Percentiles rank a stretch among this genome's conserved stretches.
These are phyloP conservation scores for Uloborus plumipes DNA, from an alignment of 2,888 invertebrate species.

Conservation along the genomic window DNA sequence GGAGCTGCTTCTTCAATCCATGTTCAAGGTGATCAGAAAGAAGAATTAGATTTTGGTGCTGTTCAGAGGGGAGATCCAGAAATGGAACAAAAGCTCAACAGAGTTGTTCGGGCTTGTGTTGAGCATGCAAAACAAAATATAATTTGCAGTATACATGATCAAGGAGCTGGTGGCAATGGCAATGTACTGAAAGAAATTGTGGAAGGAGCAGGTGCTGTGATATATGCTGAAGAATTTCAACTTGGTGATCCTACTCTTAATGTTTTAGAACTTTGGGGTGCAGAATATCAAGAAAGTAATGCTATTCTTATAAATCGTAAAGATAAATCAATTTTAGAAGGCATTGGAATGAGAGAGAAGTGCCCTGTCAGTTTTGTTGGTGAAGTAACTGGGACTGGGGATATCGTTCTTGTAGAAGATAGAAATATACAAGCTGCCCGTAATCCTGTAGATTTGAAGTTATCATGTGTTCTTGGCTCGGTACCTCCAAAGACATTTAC, in stretches of 20 bases:
- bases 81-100: conserved; percentile 97
- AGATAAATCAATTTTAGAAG: conserved; percentile 77
- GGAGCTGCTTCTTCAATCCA: conserved; percentile 98
- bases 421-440: conserved; percentile 67
- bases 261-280: conserved; percentile 95
- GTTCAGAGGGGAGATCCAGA: conserved; percentile 97
- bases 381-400: conserved; percentile 88
- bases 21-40: conserved; percentile 89
- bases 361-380: conserved; percentile 95
- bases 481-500: conserved; percentile 85
- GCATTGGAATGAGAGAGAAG: conserved; percentile 87
- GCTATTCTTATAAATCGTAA: conserved; percentile 84
- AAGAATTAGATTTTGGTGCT: conserved; percentile 93
- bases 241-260: conserved; percentile 95
- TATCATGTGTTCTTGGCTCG: conserved; percentile 89
- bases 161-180: conserved; percentile 94
- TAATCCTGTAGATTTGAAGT: conserved; percentile 87
- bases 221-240: conserved; percentile 87
- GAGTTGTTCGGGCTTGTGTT: conserved; percentile 91
- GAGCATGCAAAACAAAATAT: conserved; percentile 80
- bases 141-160: conserved; percentile 95
- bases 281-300: conserved; percentile 97
- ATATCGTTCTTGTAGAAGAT: conserved; percentile 71
- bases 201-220: conserved; percentile 93
- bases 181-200: conserved; percentile 97